Evolutionary conservation across 2,797 vertebrate genomes (phyloP).

Genomic region (Oryzias dopingdopingensis): DNA sequence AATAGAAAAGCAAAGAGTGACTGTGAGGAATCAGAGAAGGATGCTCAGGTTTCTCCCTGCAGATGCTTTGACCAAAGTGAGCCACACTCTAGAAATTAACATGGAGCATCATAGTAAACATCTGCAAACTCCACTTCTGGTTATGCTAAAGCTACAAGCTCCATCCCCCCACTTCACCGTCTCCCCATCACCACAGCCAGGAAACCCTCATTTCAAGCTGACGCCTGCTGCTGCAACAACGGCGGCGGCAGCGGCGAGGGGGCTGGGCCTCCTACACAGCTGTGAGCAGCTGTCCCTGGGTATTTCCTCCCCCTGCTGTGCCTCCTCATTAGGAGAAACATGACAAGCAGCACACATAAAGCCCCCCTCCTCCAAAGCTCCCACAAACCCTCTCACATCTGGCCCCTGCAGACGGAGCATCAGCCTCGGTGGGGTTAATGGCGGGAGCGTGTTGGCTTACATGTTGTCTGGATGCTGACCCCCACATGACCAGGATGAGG

Average conservation of each 20-base stretch:
- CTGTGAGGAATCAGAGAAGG: neutral
- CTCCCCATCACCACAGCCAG: conserved; percentile 1
- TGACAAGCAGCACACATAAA: conserved; percentile 54
- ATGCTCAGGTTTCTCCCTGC: conserved; percentile 28
- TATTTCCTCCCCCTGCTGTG: conserved; percentile 50
- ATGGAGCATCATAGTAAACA: conserved; percentile 67
- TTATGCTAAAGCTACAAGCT: conserved; percentile 40
- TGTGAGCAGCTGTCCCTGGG: conserved; percentile 45
- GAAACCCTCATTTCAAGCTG: conserved; percentile 22
- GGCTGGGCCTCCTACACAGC: conserved; percentile 28
- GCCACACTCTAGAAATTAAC: conserved; percentile 61
- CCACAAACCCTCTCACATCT: conserved; percentile 38
- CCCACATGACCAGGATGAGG: conserved; percentile 42
- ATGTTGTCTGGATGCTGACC: conserved; percentile 42
- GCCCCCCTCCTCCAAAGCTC: conserved; percentile 43
- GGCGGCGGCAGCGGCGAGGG: neutral
- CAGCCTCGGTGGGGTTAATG: conserved; percentile 5
- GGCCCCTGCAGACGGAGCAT: conserved; percentile 39
- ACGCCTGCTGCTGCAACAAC: conserved; percentile 4
- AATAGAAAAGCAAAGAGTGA: too few relatives aligned
- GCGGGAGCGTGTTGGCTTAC: conserved; percentile 35
- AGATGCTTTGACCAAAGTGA: conserved; percentile 60
- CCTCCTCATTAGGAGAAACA: conserved; percentile 64
- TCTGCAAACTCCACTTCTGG: conserved; percentile 71
- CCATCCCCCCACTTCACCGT: conserved; percentile 26